Evolutionary conservation across 2,888 invertebrate genomes (phyloP), one percentile per base, ranked within the genome.

Genomic region (Liodrosophila aerea): DNA sequence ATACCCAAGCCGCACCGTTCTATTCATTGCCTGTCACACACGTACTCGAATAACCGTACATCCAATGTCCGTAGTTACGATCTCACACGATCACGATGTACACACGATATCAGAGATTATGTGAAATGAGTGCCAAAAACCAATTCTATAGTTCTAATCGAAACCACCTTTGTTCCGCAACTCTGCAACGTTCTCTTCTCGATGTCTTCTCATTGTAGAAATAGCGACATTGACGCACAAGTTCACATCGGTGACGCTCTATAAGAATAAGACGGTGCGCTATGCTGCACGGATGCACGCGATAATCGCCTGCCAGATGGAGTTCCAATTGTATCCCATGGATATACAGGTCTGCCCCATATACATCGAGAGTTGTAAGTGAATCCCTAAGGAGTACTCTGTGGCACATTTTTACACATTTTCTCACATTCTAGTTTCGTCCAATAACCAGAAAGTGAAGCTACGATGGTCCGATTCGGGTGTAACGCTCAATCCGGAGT

Each of bases 231-330:
- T 95, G 66, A 95, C 94, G 16, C 94, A 95, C 88, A 94, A 94
- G 88, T 95, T 95, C 87, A 95, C 95, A 1, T 95, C 95, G 13
- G 95, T 96, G 47, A 95, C 94, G 15, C 89, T 96, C 63, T 95
- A 93, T 86, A 92, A 94, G 73, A 96, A 96, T 87, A 95, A 94
- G 90, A 96, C 95, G 0, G 94, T 96, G 18, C 91, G 93, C 58
- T 96, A 95, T 88, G 93, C 95, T 3, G 95, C 95, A 0, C 91
- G 96, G 67, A 95, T 96, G 94, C 95, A 95, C 86, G 95, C 95
- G 0, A 95, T 95, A 74, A 94, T 96, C 50, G 95, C 95, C 60
- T 96, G 96, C 88, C 95, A 95, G 90, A 96, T 96, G 95, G 95
- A 95, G 88, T 96, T 96, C 88, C 94, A 95, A 87, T 92, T 95